These are phyloP conservation scores for Mythimna albipuncta DNA, from an alignment of 2,888 invertebrate genomes.

Conservation along the genomic window DNA sequence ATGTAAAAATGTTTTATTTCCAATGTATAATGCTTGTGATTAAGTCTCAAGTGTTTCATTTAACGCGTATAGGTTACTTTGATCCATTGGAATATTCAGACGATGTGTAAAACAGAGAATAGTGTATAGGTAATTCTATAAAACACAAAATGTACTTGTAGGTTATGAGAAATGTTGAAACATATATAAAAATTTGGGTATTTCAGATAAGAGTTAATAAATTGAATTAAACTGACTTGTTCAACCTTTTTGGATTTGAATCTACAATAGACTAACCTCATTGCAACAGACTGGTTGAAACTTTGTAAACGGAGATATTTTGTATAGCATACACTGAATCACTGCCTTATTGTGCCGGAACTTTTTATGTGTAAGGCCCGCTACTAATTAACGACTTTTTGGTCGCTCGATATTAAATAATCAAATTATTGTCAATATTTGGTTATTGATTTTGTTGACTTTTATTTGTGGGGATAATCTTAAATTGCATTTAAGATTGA, in stretches of 20 bases:
- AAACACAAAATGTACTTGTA: conserved; percentile 89
- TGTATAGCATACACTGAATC: conserved; percentile 89
- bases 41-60: conserved; percentile 74
- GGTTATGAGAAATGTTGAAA: conserved; percentile 89
- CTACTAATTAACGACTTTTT: conserved; percentile 72
- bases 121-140: conserved; percentile 88
- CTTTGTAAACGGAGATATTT: conserved; percentile 88
- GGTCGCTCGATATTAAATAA: conserved; percentile 65
- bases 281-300: conserved; percentile 89
- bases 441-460: conserved; percentile 66
- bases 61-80: conserved; percentile 81
- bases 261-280: conserved; percentile 90
- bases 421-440: conserved; percentile 63
- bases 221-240: conserved; percentile 85
- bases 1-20: conserved; percentile 77
- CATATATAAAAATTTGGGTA: conserved; percentile 86
- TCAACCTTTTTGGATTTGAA: conserved; percentile 90
- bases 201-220: conserved; percentile 88
- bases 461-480: conserved; percentile 58
- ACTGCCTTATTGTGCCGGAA: conserved; percentile 90
- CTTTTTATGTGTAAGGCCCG: conserved; percentile 76
- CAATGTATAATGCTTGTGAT: conserved; percentile 70
- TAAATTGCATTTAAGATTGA: conserved; percentile 65
- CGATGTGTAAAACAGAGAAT: conserved; percentile 86
- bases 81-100: conserved; percentile 86